A percentile compares a stretch with the other conserved stretches of the same genome.
phyloP scores from a whole-genome alignment of 1,140 invertebrate species.

The Triops cancriformis region DNA sequence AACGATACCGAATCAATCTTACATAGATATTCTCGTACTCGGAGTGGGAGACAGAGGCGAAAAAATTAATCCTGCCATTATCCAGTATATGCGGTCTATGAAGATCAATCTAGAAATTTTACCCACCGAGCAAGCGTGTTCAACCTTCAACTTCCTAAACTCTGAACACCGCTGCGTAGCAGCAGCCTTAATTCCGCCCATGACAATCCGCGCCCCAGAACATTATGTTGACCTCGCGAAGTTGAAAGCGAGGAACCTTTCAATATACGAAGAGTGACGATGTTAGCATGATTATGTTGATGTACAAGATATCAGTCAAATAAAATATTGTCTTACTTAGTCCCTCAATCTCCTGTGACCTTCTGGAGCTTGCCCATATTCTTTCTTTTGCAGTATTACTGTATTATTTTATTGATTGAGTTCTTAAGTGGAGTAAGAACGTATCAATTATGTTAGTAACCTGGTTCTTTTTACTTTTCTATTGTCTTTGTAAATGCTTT shows the following conservation, averaged over 20 bases:
- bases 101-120: constrained; percentile 61
- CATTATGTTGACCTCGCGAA: constrained; percentile 33
- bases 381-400: neutral
- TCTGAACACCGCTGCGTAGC: constrained; percentile 63
- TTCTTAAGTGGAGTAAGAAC: no score
- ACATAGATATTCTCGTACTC: constrained; percentile 63
- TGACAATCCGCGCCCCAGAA: constrained; percentile 35
- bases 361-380: no score
- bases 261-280: neutral
- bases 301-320: neutral
- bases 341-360: no score
- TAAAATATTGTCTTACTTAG: no score
- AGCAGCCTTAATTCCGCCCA: constrained; percentile 66
- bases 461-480: no score
- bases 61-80: constrained; percentile 39
- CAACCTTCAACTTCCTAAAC: constrained; percentile 76
- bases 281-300: neutral
- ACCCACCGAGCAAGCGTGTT: constrained; percentile 61
- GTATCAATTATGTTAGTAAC: no score
- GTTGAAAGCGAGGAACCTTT: neutral
- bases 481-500: no score
- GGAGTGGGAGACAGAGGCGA: constrained; percentile 55
- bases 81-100: constrained; percentile 46
- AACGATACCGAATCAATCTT: neutral
- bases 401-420: neutral